These are phyloP conservation scores for Boloria selene DNA, from an alignment of 2,888 invertebrate species.

Conservation along the genomic window DNA sequence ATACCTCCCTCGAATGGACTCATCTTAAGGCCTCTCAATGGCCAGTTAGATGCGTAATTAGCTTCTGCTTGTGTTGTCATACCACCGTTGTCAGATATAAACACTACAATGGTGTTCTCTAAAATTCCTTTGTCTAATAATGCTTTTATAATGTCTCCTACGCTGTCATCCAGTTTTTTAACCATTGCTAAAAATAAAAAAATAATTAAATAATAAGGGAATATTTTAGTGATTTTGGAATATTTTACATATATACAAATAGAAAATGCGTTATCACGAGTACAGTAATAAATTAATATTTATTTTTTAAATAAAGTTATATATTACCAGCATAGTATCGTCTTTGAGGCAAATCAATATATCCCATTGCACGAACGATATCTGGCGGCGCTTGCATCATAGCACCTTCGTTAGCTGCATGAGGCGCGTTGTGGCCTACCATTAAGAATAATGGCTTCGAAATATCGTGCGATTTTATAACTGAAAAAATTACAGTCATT, in stretches of 20 bases:
- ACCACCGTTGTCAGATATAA: slow-evolving; percentile 94
- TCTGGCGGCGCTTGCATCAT: slow-evolving; percentile 88
- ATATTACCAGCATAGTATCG: slow-evolving; percentile 87
- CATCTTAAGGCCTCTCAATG: slow-evolving; percentile 89
- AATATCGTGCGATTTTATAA: slow-evolving; percentile 83
- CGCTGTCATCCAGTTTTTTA: slow-evolving; percentile 91
- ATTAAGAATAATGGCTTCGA: slow-evolving; percentile 88
- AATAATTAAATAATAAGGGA: neutral
- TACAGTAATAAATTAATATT: too few relatives aligned
- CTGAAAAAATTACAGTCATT: slow-evolving; percentile 46
- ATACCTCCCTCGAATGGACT: slow-evolving; percentile 93
- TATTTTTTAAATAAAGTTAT: neutral
- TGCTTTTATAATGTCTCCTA: slow-evolving; percentile 88
- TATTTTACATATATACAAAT: too few relatives aligned
- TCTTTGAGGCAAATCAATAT: slow-evolving; percentile 86
- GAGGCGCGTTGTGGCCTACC: slow-evolving; percentile 90
- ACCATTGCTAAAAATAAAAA: slow-evolving; percentile 87
- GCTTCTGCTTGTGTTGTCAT: slow-evolving; percentile 87
- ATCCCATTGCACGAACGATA: slow-evolving; percentile 85
- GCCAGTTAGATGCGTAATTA: slow-evolving; percentile 91
- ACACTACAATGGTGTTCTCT: slow-evolving; percentile 91
- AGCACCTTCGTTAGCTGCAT: slow-evolving; percentile 87
- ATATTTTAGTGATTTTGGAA: too few relatives aligned
- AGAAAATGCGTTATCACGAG: too few relatives aligned
- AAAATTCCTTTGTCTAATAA: slow-evolving; percentile 86